Evolutionary conservation across 2,797 vertebrate genomes (phyloP).

Genomic region (Chelon auratus): DNA sequence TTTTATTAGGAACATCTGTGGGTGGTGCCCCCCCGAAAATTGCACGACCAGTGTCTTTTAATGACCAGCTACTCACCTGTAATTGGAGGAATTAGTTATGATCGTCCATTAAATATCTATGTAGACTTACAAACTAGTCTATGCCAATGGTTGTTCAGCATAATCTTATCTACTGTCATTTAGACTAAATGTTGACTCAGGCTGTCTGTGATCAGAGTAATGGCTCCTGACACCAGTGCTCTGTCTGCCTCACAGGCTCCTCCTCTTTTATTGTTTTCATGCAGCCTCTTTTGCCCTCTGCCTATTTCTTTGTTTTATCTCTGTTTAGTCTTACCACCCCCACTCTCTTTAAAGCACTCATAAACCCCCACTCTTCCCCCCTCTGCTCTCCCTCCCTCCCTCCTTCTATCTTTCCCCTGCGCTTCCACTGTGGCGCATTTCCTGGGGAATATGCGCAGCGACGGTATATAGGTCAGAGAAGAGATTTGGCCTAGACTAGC

Average conservation of each 20-base stretch:
- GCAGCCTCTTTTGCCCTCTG: slow-evolving; percentile 37
- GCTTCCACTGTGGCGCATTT: slow-evolving; percentile 60
- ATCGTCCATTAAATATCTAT: background rate
- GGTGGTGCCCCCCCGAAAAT: too few relatives aligned
- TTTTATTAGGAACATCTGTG: too few relatives aligned
- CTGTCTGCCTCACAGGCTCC: slow-evolving; percentile 29
- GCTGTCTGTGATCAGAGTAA: slow-evolving; percentile 29
- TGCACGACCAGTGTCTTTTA: too few relatives aligned
- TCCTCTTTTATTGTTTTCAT: slow-evolving; percentile 43
- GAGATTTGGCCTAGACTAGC: slow-evolving; percentile 74
- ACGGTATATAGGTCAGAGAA: slow-evolving; percentile 79
- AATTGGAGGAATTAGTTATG: too few relatives aligned
- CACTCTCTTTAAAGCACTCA: slow-evolving; percentile 17
- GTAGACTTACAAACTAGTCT: background rate
- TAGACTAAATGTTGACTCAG: slow-evolving; percentile 51
- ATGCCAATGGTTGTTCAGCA: slow-evolving; percentile 2
- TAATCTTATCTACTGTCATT: slow-evolving; percentile 31
- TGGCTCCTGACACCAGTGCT: background rate
- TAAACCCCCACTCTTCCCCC: background rate
- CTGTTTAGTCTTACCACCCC: slow-evolving; percentile 40
- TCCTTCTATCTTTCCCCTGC: slow-evolving; percentile 22
- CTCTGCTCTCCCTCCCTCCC: background rate
- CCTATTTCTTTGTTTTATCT: slow-evolving; percentile 52
- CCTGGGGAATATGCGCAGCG: slow-evolving; percentile 57
- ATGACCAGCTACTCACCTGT: too few relatives aligned